Evolutionary conservation across 2,113 vertebrate genomes (phyloP), one percentile per base, ranked within the genome.

Genomic region (Zingel zingel): DNA sequence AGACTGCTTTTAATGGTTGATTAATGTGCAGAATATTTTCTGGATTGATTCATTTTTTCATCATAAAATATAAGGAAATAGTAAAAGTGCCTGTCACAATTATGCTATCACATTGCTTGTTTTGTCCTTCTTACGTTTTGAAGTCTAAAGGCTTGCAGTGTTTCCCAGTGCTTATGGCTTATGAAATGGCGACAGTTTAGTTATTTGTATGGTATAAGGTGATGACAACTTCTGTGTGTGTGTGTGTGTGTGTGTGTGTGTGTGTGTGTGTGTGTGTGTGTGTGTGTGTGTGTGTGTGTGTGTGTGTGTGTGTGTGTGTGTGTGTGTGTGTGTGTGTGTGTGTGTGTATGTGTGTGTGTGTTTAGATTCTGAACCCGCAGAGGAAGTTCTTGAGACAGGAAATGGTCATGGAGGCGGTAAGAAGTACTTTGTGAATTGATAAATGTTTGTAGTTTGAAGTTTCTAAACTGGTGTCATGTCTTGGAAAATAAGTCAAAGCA

Each of bases 351-450:
- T 62, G 0, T 83, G 54, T 85, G 57, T 82, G 25, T 75, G 3
- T 84, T 94, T 94, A 99, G 98, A 99, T 99, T 86, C 96, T 99
- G 76, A 97, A 97, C 76, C 98, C 98, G 0, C 96, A 97, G 87
- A 96, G 98, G 92, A 98, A 96, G 90, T 99, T 99, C 93, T 92
- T 99, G 87, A 96, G 98, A 79, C 98, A 99, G 89, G 98, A 99
- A 94, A 99, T 99, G 96, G 98, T 99, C 45, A 96, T 97, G 89
- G 98, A 99, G 94, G 95, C 97, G 96, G 98, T 99, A 95, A 97
- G 97, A 66, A 56, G 19, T 19, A 9, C 1, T 58, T 36, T 47
- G 18, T 70, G 5, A 70, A 21, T 6, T 67, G 21, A 27, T 6
- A 67, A 59, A 48, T 69, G 15, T 45, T 19, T 14, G 53, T 39